Evolutionary conservation across 2,888 invertebrate genomes (phyloP).

Genomic region (Sphinx pinastri): DNA sequence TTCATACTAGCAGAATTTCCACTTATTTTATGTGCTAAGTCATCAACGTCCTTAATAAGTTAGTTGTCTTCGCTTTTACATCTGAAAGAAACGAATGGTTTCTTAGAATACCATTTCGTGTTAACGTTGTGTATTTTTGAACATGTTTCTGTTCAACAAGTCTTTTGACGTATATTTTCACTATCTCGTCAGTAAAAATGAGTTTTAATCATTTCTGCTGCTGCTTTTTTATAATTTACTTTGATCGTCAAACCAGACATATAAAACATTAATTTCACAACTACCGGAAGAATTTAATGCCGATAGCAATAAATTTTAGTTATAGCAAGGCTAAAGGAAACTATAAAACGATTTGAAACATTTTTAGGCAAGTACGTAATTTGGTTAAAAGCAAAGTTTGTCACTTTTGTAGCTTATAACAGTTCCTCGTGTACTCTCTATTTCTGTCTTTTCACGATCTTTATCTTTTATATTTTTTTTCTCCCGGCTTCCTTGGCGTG

Average conservation of each 20-base stretch:
- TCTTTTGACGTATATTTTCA: too few relatives aligned
- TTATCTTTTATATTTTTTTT: too few relatives aligned
- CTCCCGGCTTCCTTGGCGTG: too few relatives aligned
- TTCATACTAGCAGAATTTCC: too few relatives aligned
- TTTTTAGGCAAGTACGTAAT: slow-evolving; percentile 5
- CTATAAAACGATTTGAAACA: slow-evolving; percentile 26
- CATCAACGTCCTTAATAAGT: too few relatives aligned
- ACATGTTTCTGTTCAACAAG: too few relatives aligned
- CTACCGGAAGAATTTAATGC: slow-evolving; percentile 15
- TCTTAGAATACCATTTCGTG: too few relatives aligned
- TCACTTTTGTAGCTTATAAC: background rate
- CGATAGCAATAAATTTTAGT: slow-evolving; percentile 20
- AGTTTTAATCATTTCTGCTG: background rate
- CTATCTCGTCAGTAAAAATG: background rate
- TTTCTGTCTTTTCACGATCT: background rate
- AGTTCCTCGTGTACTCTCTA: too few relatives aligned
- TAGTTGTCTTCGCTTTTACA: too few relatives aligned
- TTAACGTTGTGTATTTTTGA: too few relatives aligned
- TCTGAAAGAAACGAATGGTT: too few relatives aligned
- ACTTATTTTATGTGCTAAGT: too few relatives aligned
- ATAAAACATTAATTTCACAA: slow-evolving; percentile 4
- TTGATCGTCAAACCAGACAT: background rate
- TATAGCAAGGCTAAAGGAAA: slow-evolving; percentile 25
- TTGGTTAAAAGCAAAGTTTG: background rate
- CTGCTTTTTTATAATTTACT: background rate